Conservation (phyloP, 2,888 invertebrate genomes). For the Heliconius cydno region DNA sequence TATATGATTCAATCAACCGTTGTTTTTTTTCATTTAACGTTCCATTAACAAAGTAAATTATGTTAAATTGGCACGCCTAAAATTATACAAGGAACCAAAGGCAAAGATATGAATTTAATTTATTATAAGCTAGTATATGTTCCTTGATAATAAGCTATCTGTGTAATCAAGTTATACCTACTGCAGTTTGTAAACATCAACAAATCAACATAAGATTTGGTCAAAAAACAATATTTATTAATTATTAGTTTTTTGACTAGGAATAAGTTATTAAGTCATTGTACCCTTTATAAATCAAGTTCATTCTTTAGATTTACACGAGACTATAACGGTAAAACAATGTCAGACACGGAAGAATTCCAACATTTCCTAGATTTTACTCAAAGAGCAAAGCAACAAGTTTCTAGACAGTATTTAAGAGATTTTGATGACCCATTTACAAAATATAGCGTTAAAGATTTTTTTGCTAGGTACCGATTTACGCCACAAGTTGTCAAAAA, state of each 20-base stretch:
- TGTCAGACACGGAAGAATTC: slow-evolving; percentile 13
- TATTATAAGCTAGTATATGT: not conserved
- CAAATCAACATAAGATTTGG: not conserved
- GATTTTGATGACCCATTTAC: slow-evolving; percentile 17
- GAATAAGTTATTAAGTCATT: not conserved
- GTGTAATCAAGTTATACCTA: not conserved
- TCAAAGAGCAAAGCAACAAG: slow-evolving; percentile 20
- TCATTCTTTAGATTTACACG: not conserved
- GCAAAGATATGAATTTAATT: not conserved
- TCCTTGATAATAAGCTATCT: not conserved
- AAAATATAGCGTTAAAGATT: slow-evolving; percentile 16
- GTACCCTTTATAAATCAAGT: not conserved
- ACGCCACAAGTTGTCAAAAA: slow-evolving; percentile 17
- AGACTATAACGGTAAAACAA: not conserved
- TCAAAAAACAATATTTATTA: not conserved
- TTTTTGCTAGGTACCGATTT: slow-evolving; percentile 9
- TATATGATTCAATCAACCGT: not conserved
- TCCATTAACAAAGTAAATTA: not conserved
- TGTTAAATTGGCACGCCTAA: not conserved
- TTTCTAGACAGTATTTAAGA: slow-evolving; percentile 14
- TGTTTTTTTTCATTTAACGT: not conserved
- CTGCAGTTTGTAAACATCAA: not conserved
- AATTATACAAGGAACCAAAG: not conserved
- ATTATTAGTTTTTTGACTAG: not conserved
- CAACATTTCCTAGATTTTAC: slow-evolving; percentile 19